Conservation (phyloP, 2,888 invertebrate genomes). For the Latrodectus elegans region DNA sequence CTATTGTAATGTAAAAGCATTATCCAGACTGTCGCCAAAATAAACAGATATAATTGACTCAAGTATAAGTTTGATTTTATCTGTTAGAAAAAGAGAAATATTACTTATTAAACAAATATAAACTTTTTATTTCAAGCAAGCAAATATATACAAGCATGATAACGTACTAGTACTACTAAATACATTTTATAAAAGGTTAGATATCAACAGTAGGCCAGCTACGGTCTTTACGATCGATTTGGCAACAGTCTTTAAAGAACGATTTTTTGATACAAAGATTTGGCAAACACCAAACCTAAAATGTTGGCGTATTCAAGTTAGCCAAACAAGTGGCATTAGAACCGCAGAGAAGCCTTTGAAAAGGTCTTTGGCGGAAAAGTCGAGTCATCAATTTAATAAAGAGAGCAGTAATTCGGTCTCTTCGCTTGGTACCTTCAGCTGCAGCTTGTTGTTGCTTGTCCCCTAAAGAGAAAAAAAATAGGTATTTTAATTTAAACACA, state of each 20-base stretch:
- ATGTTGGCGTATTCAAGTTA: slow-evolving; percentile 53
- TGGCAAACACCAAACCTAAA: neutral
- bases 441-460: slow-evolving; percentile 57
- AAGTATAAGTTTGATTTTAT: no score
- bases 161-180: slow-evolving; percentile 51
- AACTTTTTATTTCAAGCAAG: slow-evolving; percentile 3
- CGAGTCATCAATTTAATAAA: slow-evolving; percentile 67
- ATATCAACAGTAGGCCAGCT: slow-evolving; percentile 67
- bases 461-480: slow-evolving; percentile 22
- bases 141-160: slow-evolving; percentile 43
- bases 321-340: slow-evolving; percentile 64
- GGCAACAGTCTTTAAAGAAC: slow-evolving; percentile 54
- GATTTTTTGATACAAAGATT: neutral
- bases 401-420: slow-evolving; percentile 65
- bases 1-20: no score
- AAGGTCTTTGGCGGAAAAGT: slow-evolving; percentile 67
- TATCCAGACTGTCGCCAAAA: no score
- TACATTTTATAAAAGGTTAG: slow-evolving; percentile 53
- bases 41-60: no score
- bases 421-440: slow-evolving; percentile 49
- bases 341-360: slow-evolving; percentile 64
- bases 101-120: neutral
- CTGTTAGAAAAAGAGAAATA: no score
- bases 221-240: slow-evolving; percentile 65
- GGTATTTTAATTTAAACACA: neutral